Evolutionary conservation across 2,113 vertebrate species (phyloP).

Genomic region (Sprattus sprattus): DNA sequence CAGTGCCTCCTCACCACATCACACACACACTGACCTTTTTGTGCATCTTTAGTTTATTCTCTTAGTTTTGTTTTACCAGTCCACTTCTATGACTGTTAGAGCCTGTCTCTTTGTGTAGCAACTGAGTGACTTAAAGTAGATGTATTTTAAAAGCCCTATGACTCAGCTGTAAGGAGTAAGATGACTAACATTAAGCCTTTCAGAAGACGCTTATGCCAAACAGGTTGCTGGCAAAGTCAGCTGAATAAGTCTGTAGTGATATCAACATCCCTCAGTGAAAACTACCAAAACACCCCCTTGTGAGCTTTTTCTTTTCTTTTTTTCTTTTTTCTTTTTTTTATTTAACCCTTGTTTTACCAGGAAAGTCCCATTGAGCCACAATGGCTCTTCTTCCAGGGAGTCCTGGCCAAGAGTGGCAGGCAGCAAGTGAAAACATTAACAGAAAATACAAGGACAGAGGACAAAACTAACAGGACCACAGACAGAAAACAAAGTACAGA

Average conservation of each 20-base stretch:
- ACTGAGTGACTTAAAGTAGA: not conserved
- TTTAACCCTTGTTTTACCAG: too few species aligned
- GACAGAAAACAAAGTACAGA: too few species aligned
- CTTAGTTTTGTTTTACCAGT: not conserved
- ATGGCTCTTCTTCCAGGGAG: too few species aligned
- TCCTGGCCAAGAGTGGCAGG: too few species aligned
- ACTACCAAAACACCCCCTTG: not conserved
- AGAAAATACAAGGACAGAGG: too few species aligned
- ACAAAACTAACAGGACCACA: too few species aligned
- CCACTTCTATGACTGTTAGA: not conserved
- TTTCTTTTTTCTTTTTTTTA: too few species aligned
- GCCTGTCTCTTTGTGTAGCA: not conserved
- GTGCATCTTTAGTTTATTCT: not conserved
- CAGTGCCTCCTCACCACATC: conserved; percentile 2
- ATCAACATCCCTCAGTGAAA: not conserved
- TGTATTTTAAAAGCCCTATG: not conserved
- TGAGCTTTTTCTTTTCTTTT: too few species aligned
- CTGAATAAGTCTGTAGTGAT: not conserved
- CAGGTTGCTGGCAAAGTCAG: not conserved
- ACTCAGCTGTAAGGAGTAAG: not conserved
- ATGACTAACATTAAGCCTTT: not conserved
- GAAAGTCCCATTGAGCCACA: too few species aligned
- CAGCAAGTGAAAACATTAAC: too few species aligned
- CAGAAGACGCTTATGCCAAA: not conserved
- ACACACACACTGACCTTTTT: not conserved